Base-by-base conservation (phyloP, 1,140 invertebrate genomes). In the Atta cephalotes region DNA sequence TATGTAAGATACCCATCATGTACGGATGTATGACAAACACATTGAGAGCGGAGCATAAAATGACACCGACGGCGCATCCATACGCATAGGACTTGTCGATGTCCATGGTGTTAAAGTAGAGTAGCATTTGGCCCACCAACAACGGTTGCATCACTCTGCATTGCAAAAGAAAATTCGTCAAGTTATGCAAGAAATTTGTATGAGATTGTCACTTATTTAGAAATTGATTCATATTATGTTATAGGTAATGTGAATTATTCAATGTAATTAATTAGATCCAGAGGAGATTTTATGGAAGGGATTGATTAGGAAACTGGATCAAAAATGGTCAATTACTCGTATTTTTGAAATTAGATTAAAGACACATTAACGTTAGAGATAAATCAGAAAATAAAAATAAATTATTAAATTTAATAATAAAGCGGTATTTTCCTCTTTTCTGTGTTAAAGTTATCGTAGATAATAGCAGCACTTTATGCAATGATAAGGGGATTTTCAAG, bases 11-110 rank as follows among this genome's bases (percentile, higher is more conserved):
- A 63, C 96, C 97, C 92, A 98, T 96, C 94, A 98, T 97, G 93
- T 97, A 98, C 0, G 97, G 97, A 94, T 98, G 98, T 86, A 98
- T 96, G 39, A 97, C 94, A n/a, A 98, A 94, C 16, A 97, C 96
- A 60, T 96, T 95, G 71, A 97, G 92, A 31, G 95, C 93, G 2
- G 94, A 95, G 66, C 96, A 97, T 5, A 97, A 85, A 88, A 98
- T 96, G 16, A 99, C 96, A 0, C 97, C 97, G 0, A 93, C 89
- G 0, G 97, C 97, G 91, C 97, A 97, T 1, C 97, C 71, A 91
- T 97, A 98, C 0, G 97, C 97, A 12, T 96, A 93, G 0, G 93
- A 96, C 93, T 1, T 94, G 91, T 2, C 95, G 93, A 72, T 95
- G 92, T 49, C 93, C 95, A 92, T 90, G 21, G 63, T 84, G 21